These are phyloP conservation scores for Creontiades dilutus DNA, from an alignment of 2,888 invertebrate genomes.

Conservation along the genomic window DNA sequence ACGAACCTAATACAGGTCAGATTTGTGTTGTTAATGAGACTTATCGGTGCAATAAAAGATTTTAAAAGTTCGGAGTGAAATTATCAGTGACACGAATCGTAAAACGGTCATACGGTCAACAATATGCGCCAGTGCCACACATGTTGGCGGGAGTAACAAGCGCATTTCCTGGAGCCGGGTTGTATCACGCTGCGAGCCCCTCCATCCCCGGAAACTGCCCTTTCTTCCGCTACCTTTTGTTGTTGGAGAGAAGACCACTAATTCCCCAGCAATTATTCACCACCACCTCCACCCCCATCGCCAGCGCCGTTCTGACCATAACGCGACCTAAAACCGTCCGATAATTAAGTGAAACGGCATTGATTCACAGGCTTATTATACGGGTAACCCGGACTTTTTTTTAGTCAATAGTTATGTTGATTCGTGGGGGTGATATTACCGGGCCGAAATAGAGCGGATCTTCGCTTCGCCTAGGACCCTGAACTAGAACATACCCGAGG, in stretches of 20 bases:
- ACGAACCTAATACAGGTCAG: too few species aligned
- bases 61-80: background rate
- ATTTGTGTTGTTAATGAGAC: too few species aligned
- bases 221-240: slow-evolving; percentile 36
- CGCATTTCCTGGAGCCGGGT: slow-evolving; percentile 12
- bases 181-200: background rate
- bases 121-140: background rate
- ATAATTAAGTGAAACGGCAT: slow-evolving; percentile 58
- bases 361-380: slow-evolving; percentile 47
- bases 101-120: background rate
- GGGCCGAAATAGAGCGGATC: slow-evolving; percentile 26
- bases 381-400: slow-evolving; percentile 10
- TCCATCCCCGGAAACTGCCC: slow-evolving; percentile 16
- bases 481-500: background rate
- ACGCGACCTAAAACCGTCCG: slow-evolving; percentile 31
- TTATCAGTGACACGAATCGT: background rate
- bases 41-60: too few species aligned
- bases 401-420: slow-evolving; percentile 49
- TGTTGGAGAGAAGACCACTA: slow-evolving; percentile 24
- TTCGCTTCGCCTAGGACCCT: slow-evolving; percentile 39
- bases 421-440: slow-evolving; percentile 27
- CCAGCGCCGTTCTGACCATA: too few species aligned
- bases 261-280: slow-evolving; percentile 23
- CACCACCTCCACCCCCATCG: background rate
- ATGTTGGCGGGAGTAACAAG: background rate